Percentiles rank a stretch among this genome's conserved stretches.
Conservation (phyloP, 2,888 invertebrate species). For the Melieria picta region DNA sequence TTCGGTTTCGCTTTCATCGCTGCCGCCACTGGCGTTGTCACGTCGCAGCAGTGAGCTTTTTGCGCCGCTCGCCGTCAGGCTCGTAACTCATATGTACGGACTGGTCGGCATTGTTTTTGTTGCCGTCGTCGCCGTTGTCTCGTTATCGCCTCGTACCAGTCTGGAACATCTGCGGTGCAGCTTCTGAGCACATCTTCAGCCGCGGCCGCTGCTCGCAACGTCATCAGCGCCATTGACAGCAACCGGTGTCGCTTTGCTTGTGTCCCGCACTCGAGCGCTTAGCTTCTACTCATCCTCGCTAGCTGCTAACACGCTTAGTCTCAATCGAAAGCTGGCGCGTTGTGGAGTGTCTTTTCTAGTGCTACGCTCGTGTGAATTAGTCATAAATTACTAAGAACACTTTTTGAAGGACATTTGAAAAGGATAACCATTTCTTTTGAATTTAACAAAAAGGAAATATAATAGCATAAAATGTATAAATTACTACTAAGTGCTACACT, state of each 20-base stretch:
- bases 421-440: neutral
- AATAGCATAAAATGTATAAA: slow-evolving; percentile 50
- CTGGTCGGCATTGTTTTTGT: no score
- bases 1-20: slow-evolving; percentile 25
- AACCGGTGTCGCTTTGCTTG: neutral
- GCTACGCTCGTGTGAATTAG: slow-evolving; percentile 37
- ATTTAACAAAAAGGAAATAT: slow-evolving; percentile 23
- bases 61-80: neutral
- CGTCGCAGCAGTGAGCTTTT: slow-evolving; percentile 8
- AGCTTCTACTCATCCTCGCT: slow-evolving; percentile 19
- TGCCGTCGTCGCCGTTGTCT: no score
- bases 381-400: slow-evolving; percentile 1
- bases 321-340: slow-evolving; percentile 55
- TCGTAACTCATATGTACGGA: no score
- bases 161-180: neutral
- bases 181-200: neutral
- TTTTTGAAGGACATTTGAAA: slow-evolving; percentile 5
- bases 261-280: neutral
- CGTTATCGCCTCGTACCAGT: neutral
- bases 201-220: neutral
- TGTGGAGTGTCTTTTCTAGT: slow-evolving; percentile 49
- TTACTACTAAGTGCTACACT: slow-evolving; percentile 56
- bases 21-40: neutral
- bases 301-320: slow-evolving; percentile 49
- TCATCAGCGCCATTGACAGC: slow-evolving; percentile 1